Evolutionary conservation across 1,140 invertebrate species (phyloP).

Genomic region (Melitaea cinxia): DNA sequence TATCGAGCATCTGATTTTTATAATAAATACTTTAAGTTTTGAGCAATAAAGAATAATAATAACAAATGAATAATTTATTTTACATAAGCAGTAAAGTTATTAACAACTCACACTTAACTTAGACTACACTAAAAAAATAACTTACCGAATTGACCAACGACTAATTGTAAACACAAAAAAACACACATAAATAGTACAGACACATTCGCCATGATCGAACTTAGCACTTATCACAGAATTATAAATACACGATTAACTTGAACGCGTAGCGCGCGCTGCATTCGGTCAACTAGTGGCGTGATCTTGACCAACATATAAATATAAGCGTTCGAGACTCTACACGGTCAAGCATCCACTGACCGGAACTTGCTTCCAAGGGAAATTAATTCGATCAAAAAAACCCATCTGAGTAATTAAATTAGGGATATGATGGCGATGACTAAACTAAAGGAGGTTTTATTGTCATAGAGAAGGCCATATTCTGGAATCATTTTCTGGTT

Average conservation of each 20-base stretch:
- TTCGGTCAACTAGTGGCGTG: constrained; percentile 24
- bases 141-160: constrained; percentile 59
- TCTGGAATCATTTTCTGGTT: too few species aligned
- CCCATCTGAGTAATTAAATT: neutral
- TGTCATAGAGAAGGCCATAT: too few species aligned
- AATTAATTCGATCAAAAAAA: constrained; percentile 15
- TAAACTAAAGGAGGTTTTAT: too few species aligned
- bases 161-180: constrained; percentile 48
- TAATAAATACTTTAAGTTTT: too few species aligned
- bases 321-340: constrained; percentile 26
- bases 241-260: neutral
- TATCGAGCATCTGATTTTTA: too few species aligned
- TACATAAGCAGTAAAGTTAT: too few species aligned
- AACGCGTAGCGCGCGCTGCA: constrained; percentile 21
- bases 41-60: too few species aligned
- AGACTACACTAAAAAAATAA: constrained; percentile 8
- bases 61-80: too few species aligned
- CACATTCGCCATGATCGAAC: constrained; percentile 40
- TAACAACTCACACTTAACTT: too few species aligned
- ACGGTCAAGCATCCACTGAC: constrained; percentile 27
- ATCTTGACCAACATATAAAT: constrained; percentile 46
- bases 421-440: neutral
- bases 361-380: constrained; percentile 30
- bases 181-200: constrained; percentile 43
- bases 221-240: neutral